A percentile compares a stretch with the other conserved stretches of the same genome.
phyloP scores from a whole-genome alignment of 2,113 vertebrate genomes.

The Protobothrops mucrosquamatus region DNA sequence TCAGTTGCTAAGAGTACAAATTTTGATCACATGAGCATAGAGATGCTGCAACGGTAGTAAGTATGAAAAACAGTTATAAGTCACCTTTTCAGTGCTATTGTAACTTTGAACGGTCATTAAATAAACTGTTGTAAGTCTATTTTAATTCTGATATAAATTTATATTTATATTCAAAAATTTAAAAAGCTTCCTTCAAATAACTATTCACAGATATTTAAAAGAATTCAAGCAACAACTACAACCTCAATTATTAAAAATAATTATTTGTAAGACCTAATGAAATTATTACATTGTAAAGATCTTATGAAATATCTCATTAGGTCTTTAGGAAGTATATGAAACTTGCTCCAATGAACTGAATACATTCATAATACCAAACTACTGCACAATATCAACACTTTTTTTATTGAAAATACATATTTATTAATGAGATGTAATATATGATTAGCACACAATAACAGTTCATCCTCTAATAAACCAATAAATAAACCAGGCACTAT shows the following conservation, averaged over 20 bases:
- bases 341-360: not conserved
- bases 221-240: not conserved
- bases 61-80: not conserved
- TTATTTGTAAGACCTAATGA: not conserved
- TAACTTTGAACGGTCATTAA: no score
- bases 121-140: not conserved
- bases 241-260: not conserved
- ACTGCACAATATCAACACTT: not conserved
- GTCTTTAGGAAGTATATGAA: not conserved
- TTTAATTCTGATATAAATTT: not conserved
- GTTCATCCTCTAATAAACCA: not conserved
- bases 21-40: not conserved
- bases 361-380: not conserved
- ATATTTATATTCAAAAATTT: no score
- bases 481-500: not conserved
- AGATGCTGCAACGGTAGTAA: not conserved
- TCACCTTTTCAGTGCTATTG: not conserved
- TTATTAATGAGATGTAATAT: not conserved
- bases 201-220: not conserved
- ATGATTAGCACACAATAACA: not conserved
- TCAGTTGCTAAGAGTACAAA: not conserved
- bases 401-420: not conserved
- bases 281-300: not conserved
- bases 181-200: not conserved
- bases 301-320: not conserved